These are phyloP conservation scores for Psittacara wagleri DNA, from an alignment of 2,113 vertebrate genomes.

Conservation along the genomic window DNA sequence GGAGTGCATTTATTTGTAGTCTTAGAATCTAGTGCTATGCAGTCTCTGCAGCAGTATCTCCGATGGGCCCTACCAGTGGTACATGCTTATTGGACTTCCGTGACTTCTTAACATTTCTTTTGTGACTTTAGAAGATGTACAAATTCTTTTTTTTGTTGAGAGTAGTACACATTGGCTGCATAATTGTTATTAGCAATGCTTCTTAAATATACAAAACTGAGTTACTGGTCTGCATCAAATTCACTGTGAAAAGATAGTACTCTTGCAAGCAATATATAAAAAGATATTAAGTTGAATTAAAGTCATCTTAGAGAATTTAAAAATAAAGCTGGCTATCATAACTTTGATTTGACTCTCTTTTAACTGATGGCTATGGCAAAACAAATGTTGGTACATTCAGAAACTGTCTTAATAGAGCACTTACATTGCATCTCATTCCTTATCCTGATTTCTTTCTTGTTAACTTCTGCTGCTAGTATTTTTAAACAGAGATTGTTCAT, in stretches of 20 bases:
- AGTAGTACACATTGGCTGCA: background rate
- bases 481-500: background rate
- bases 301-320: background rate
- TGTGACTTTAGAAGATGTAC: background rate
- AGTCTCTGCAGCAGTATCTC: background rate
- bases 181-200: background rate
- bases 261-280: background rate
- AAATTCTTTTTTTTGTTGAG: background rate
- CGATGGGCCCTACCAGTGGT: background rate
- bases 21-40: background rate
- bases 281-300: background rate
- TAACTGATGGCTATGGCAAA: background rate
- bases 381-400: background rate
- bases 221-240: background rate
- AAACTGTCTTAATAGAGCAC: background rate
- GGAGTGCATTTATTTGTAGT: background rate
- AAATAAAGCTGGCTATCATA: background rate
- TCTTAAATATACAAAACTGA: background rate
- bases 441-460: background rate
- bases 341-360: background rate
- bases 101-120: background rate
- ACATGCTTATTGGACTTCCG: background rate
- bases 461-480: background rate
- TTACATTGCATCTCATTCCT: background rate
- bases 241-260: background rate